A percentile compares a stretch with the other conserved stretches of the same genome.
Evolutionary conservation across 2,888 invertebrate species (phyloP).

Genomic region (Drosophila merina): DNA sequence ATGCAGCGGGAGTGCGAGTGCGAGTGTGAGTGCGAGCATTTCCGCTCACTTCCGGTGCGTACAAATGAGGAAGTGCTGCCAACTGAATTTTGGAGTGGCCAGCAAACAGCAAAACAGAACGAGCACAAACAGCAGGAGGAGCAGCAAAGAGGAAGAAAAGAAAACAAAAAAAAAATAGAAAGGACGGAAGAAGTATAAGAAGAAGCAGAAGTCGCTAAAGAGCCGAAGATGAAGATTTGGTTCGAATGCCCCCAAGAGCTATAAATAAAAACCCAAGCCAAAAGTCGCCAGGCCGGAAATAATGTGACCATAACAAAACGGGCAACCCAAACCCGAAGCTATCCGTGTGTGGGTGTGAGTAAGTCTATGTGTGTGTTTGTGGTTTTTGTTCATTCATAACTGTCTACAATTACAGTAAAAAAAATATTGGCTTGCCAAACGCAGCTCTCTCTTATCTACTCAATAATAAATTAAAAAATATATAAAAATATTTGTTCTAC

Average conservation of each 20-base stretch:
- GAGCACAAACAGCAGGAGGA: background rate
- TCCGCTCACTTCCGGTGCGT: constrained; percentile 76
- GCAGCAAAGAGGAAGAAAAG: constrained; percentile 29
- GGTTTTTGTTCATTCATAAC: constrained; percentile 42
- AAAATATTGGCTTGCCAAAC: constrained; percentile 4
- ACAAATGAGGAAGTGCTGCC: constrained; percentile 71
- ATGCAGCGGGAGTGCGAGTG: constrained; percentile 56
- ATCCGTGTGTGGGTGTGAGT: constrained; percentile 19
- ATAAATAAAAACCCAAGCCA: constrained; percentile 41
- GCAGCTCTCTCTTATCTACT: background rate
- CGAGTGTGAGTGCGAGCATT: constrained; percentile 46
- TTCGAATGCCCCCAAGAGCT: constrained; percentile 24
- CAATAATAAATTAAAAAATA: background rate
- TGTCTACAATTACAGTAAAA: constrained; percentile 16
- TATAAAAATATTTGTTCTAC: background rate
- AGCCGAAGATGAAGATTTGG: constrained; percentile 16
- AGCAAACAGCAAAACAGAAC: constrained; percentile 14
- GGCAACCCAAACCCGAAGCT: constrained; percentile 25
- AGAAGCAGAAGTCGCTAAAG: constrained; percentile 10
- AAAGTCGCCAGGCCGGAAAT: constrained; percentile 67
- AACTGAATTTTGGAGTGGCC: constrained; percentile 58
- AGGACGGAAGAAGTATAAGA: constrained; percentile 10
- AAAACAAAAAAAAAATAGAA: background rate
- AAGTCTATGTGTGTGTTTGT: constrained; percentile 31
- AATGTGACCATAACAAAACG: constrained; percentile 67